These are phyloP conservation scores for Aphidius ervi DNA, from an alignment of 1,140 invertebrate species.

Conservation along the genomic window DNA sequence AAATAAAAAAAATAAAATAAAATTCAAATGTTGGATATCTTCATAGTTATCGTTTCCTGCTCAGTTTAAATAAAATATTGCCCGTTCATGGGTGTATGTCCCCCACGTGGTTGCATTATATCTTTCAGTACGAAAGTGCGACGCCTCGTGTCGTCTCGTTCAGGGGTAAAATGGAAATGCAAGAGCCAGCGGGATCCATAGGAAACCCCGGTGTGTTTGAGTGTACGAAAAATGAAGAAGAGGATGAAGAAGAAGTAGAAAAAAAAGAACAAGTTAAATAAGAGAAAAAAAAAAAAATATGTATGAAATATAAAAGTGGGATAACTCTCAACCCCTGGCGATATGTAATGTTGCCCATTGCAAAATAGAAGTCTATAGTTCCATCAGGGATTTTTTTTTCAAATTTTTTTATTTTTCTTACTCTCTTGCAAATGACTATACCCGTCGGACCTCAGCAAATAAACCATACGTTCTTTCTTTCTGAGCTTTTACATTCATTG, in stretches of 20 bases:
- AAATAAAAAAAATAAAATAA: too few species aligned
- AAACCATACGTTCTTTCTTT: too few species aligned
- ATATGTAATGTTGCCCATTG: background rate
- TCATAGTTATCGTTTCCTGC: background rate
- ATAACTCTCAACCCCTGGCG: slow-evolving; percentile 4
- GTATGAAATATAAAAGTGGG: background rate
- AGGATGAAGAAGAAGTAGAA: background rate
- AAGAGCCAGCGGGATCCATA: slow-evolving; percentile 34
- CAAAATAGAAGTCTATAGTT: too few species aligned
- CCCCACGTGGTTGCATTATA: slow-evolving; percentile 4
- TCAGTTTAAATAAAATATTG: slow-evolving; percentile 4
- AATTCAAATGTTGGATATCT: background rate
- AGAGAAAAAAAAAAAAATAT: background rate
- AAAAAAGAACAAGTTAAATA: background rate
- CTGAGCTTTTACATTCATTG: too few species aligned
- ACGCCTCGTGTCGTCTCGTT: slow-evolving; percentile 8
- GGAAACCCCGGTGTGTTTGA: slow-evolving; percentile 35
- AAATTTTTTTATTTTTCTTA: too few species aligned
- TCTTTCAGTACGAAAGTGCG: background rate
- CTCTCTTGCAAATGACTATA: too few species aligned
- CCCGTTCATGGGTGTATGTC: slow-evolving; percentile 1
- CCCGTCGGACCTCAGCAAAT: too few species aligned
- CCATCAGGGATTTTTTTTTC: too few species aligned
- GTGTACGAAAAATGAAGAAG: slow-evolving; percentile 11
- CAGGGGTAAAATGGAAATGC: slow-evolving; percentile 42